phyloP scores from a whole-genome alignment of 1,140 invertebrate species.

The Nephila pilipes region DNA sequence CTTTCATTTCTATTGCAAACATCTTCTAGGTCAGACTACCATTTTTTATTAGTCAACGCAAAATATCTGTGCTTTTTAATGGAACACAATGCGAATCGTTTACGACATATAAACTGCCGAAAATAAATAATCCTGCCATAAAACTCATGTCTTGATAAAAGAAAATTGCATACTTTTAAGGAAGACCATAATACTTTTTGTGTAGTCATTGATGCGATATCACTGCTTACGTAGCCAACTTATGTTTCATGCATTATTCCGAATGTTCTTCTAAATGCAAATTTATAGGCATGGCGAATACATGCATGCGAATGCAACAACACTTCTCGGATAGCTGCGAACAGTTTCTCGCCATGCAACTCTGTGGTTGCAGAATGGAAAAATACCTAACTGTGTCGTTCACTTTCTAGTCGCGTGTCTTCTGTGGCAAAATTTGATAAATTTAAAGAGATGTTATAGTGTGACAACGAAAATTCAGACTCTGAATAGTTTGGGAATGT shows the following conservation, averaged over 20 bases:
- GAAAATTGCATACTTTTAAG: slow-evolving; percentile 44
- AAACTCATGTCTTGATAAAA: slow-evolving; percentile 50
- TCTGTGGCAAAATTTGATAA: slow-evolving; percentile 16
- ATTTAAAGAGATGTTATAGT: slow-evolving; percentile 7
- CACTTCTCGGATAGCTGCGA: background rate
- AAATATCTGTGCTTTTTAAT: background rate
- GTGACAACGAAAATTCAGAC: slow-evolving; percentile 17
- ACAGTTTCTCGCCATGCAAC: background rate
- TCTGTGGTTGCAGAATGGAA: background rate
- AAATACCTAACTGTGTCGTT: slow-evolving; percentile 50
- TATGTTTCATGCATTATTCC: slow-evolving; percentile 52
- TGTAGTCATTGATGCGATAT: slow-evolving; percentile 35
- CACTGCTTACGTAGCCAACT: slow-evolving; percentile 41
- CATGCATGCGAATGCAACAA: slow-evolving; percentile 45
- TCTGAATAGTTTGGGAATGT: background rate
- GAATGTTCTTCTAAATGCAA: slow-evolving; percentile 34
- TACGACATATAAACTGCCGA: slow-evolving; percentile 38
- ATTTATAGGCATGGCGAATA: slow-evolving; percentile 44
- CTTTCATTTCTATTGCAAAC: background rate
- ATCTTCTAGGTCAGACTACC: background rate
- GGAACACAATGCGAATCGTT: slow-evolving; percentile 27
- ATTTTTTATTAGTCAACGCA: background rate
- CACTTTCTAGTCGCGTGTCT: slow-evolving; percentile 28
- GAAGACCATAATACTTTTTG: slow-evolving; percentile 46
- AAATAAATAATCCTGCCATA: slow-evolving; percentile 29